Base-by-base conservation (phyloP, 1,140 invertebrate genomes). In the Adelges cooleyi region DNA sequence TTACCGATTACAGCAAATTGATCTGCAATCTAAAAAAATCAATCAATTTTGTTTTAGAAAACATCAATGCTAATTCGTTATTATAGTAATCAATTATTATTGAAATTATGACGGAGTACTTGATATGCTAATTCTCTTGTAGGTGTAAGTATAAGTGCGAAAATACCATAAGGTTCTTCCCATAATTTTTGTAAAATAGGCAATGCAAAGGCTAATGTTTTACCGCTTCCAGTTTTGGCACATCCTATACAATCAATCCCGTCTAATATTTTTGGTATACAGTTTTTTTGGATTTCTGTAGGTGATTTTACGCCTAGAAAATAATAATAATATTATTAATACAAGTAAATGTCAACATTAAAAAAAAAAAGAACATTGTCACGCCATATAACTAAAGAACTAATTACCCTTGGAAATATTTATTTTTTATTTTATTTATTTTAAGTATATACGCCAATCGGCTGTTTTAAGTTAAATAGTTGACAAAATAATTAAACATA, bases 221-320 rank as follows among this genome's bases (percentile, higher is more conserved):
- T 99, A 36, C 96, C 96, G 62, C 92, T 96, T 20, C 95, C 96
- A 36, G 96, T 98, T 80, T 97, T 94, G 1, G 94, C 93, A 70
- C 92, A 86, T 15, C 93, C 95, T 72, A 98, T 93, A 65, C 92
- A 88, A 80, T 98, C 91, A 71, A 83, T 78, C 0, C 92, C 92
- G 68, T 78, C 70, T 46, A 97, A 75, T 69, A 96, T 92, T 29
- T 81, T 75, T 38, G 87, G 84, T 70, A 93, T 89, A 71, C 89
- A 92, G 69, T 86, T 83, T 71, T 80, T 73, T 75, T 94, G 91
- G 67, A 94, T 90, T n/a, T 84, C 82, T 2, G 92, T 95, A 29
- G 92, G 90, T 54, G 78, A 80, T 70, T 80, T 84, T 4, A 95
- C 78, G 56, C 89, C 90, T 89, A 66, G n/a, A n/a, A n/a, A n/a